These are phyloP conservation scores for Nudaria mundana DNA, from an alignment of 2,888 invertebrate species.

Conservation along the genomic window DNA sequence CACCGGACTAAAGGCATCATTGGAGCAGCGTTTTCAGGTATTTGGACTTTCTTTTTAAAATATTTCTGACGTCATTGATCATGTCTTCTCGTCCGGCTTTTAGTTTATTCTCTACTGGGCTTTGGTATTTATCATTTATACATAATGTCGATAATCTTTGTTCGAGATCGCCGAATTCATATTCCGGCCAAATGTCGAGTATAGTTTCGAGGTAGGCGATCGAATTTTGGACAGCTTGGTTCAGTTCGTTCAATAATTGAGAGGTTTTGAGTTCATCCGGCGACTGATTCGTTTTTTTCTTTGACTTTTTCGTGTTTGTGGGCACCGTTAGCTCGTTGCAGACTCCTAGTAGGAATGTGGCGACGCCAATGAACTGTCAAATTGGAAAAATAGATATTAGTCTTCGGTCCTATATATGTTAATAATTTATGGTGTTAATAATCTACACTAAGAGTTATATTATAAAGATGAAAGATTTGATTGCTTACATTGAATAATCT, in stretches of 20 bases:
- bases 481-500: too few relatives aligned
- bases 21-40: slow-evolving; percentile 68
- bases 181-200: slow-evolving; percentile 66
- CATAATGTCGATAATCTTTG: slow-evolving; percentile 60
- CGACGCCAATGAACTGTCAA: slow-evolving; percentile 82
- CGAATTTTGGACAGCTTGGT: slow-evolving; percentile 52
- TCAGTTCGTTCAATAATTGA: slow-evolving; percentile 53
- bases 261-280: slow-evolving; percentile 64
- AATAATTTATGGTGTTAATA: too few relatives aligned
- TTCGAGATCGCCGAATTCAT: slow-evolving; percentile 53
- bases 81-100: slow-evolving; percentile 73
- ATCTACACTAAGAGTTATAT: too few relatives aligned
- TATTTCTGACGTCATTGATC: slow-evolving; percentile 72
- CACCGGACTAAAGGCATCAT: slow-evolving; percentile 45
- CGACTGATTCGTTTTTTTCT: slow-evolving; percentile 77
- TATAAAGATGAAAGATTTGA: too few relatives aligned
- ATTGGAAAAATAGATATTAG: too few relatives aligned
- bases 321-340: slow-evolving; percentile 77
- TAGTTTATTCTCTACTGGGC: slow-evolving; percentile 69
- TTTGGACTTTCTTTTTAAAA: slow-evolving; percentile 79
- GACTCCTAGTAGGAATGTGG: slow-evolving; percentile 78
- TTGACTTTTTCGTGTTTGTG: slow-evolving; percentile 77
- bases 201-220: slow-evolving; percentile 60
- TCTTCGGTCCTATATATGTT: too few relatives aligned
- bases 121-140: slow-evolving; percentile 52